These are phyloP conservation scores for Pseudonaja textilis DNA, from an alignment of 2,113 vertebrate species.

Conservation along the genomic window DNA sequence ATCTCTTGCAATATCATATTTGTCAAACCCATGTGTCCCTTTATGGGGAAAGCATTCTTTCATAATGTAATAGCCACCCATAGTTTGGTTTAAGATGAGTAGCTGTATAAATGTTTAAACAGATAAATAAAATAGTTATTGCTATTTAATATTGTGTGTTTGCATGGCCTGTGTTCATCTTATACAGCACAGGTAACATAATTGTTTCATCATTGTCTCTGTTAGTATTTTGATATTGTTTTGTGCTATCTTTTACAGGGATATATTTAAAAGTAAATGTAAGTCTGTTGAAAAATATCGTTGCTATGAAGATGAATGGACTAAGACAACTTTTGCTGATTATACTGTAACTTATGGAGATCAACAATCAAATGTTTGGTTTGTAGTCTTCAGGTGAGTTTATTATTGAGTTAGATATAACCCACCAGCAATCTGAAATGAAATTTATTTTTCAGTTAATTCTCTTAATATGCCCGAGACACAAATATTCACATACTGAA, in stretches of 20 bases:
- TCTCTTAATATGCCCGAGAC: neutral
- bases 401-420: neutral
- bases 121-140: neutral
- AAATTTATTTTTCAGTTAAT: neutral
- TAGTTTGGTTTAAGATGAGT: neutral
- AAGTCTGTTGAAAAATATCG: conserved; percentile 71
- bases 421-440: neutral
- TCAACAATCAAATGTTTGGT: conserved; percentile 76
- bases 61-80: neutral
- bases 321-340: conserved; percentile 77
- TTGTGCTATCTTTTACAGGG: conserved; percentile 66
- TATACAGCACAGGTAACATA: neutral
- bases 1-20: neutral
- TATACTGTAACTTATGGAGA: conserved; percentile 74
- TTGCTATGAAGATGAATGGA: conserved; percentile 82
- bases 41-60: neutral
- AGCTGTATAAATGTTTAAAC: neutral
- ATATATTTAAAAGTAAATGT: conserved; percentile 77
- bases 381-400: conserved; percentile 86
- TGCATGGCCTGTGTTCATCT: neutral
- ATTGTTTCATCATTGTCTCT: neutral
- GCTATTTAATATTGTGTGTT: neutral
- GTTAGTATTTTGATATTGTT: neutral
- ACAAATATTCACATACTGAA: neutral
- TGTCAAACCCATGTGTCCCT: neutral